Evolutionary conservation across 2,113 vertebrate genomes (phyloP).

Genomic region (Chionis minor): DNA sequence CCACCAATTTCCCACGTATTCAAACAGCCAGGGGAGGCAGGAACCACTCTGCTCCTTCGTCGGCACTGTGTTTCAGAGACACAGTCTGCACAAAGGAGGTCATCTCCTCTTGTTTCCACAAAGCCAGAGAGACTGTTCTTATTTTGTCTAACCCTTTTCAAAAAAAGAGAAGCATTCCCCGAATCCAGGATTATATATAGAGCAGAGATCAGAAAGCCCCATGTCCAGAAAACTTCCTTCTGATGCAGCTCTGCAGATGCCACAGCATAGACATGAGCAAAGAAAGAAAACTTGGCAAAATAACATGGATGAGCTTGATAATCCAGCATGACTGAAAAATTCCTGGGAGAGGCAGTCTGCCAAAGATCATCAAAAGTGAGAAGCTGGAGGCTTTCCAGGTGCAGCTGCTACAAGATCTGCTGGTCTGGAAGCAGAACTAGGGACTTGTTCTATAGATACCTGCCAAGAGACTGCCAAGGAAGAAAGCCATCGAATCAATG

Average conservation of each 20-base stretch:
- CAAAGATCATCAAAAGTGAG: conserved; percentile 70
- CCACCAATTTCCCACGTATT: not conserved
- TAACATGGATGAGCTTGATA: conserved; percentile 66
- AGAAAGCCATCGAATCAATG: conserved; percentile 62
- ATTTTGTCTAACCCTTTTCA: not conserved
- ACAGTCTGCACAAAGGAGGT: not conserved
- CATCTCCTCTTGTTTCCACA: conserved; percentile 14
- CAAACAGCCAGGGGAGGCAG: not conserved
- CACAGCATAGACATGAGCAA: conserved; percentile 52
- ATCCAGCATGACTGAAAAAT: conserved; percentile 71
- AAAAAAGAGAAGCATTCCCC: not conserved
- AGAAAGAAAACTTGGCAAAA: conserved; percentile 64
- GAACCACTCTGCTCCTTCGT: not conserved
- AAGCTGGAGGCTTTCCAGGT: conserved; percentile 69
- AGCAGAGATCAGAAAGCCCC: conserved; percentile 43
- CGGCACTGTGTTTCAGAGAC: not conserved
- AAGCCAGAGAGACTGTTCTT: not conserved
- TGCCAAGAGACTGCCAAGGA: conserved; percentile 66
- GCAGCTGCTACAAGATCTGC: conserved; percentile 72
- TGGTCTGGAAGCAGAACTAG: conserved; percentile 62
- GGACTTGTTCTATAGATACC: conserved; percentile 68
- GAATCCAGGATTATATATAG: not conserved
- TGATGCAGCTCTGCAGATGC: conserved; percentile 62
- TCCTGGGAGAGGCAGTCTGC: conserved; percentile 68
- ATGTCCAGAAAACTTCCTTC: conserved; percentile 39